Evolutionary conservation across 2,113 vertebrate genomes (phyloP), one percentile per base, ranked within the genome.

Genomic region (Atherinomorus stipes): DNA sequence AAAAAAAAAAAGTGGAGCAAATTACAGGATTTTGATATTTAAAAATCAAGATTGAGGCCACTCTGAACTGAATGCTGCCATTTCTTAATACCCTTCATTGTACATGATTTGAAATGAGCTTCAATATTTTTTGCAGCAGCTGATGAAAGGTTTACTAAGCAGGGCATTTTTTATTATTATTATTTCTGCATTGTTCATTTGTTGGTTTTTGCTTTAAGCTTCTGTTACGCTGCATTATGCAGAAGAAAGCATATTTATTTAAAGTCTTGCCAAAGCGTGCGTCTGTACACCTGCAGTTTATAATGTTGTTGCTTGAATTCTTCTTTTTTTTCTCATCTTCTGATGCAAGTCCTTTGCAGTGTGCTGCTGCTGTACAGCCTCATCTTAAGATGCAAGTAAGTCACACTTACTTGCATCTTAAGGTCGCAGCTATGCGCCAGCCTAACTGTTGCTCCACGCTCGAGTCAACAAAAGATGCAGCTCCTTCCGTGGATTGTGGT

Each of bases 381-480:
- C 15, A 45, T 45, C 22, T 47, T n/a, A n/a, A n/a, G n/a, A n/a
- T n/a, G n/a, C n/a, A n/a, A n/a, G n/a, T n/a, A n/a, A n/a, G n/a
- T n/a, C n/a, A 16, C 61, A n/a, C 19, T 23, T n/a, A 1, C n/a
- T 23, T 52, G 26, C n/a, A 50, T 64, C 47, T 25, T 25, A 31
- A 19, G 6, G 51, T 38, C 38, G 47, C 15, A 51, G 50, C 50
- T 64, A 23, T 64, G 18, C 21, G 26, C 22, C 31, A 51, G 45
- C 1, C 10, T 64, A 64, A 52, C 63, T 64, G 47, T 64, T 64
- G 64, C 80, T 34, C 31, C 7, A 34, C 7, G 31, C 31, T 83
- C 80, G 77, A 69, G 68, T 77, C 34, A 37, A 71, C 68, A 76
- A 38, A 66, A 77, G 22, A 74, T 51, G 31, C 63, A 10, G 37